phyloP scores from a whole-genome alignment of 2,113 vertebrate genomes.

The Oryzias melastigma region DNA sequence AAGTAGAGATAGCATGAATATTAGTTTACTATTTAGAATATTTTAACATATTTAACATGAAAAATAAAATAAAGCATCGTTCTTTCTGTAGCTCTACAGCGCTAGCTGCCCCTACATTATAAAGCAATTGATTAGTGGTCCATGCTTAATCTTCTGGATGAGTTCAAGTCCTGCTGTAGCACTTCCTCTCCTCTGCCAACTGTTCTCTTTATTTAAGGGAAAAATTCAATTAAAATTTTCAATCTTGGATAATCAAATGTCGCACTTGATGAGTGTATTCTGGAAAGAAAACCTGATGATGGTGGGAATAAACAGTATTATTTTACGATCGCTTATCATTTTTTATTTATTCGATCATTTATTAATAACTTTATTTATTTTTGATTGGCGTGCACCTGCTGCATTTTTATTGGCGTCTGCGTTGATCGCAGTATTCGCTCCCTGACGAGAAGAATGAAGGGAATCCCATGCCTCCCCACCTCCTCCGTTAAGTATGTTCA shows the following conservation, averaged over 20 bases:
- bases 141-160: constrained; percentile 60
- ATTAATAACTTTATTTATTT: not conserved
- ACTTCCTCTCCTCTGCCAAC: constrained; percentile 57
- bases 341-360: not conserved
- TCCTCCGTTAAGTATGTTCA: constrained; percentile 72
- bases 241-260: constrained; percentile 58
- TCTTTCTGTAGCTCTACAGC: constrained; percentile 24
- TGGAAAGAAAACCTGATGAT: constrained; percentile 27
- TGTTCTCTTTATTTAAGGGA: constrained; percentile 47
- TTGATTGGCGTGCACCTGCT: constrained; percentile 43
- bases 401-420: constrained; percentile 26
- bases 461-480: constrained; percentile 70
- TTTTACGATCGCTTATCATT: not conserved
- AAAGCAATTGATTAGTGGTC: constrained; percentile 51
- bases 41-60: constrained; percentile 30
- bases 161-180: constrained; percentile 51
- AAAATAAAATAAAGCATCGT: constrained; percentile 25
- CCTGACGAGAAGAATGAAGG: constrained; percentile 47
- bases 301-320: constrained; percentile 17
- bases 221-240: constrained; percentile 67
- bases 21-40: constrained; percentile 53
- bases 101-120: constrained; percentile 24
- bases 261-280: constrained; percentile 45
- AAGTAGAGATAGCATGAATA: constrained; percentile 42
- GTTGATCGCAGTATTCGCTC: constrained; percentile 35